These are phyloP conservation scores for Drosophila paranaensis DNA, from an alignment of 2,888 invertebrate genomes.

Conservation along the genomic window DNA sequence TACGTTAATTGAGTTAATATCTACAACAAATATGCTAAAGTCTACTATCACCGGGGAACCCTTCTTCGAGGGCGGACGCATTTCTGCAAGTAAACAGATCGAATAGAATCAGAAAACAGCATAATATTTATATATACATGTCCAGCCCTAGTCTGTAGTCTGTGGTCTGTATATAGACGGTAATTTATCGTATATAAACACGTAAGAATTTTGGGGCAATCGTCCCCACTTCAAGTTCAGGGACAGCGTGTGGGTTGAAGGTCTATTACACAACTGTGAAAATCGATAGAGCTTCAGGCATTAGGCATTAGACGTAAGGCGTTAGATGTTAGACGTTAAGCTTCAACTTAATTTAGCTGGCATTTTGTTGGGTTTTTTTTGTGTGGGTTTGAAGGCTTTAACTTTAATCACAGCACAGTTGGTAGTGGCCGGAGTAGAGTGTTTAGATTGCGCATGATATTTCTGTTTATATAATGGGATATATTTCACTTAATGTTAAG, in stretches of 20 bases:
- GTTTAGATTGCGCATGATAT: neutral
- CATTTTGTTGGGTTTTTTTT: neutral
- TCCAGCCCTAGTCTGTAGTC: neutral
- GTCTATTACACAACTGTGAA: constrained; percentile 55
- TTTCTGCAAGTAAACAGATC: constrained; percentile 86
- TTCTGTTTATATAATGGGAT: neutral
- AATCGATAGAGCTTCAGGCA: constrained; percentile 62
- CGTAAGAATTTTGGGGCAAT: constrained; percentile 22
- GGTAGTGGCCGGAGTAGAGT: no score
- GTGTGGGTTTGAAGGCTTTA: neutral
- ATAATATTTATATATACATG: neutral
- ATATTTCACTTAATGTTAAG: neutral
- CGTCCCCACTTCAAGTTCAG: constrained; percentile 65
- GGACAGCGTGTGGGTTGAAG: constrained; percentile 50
- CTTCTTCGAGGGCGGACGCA: constrained; percentile 90
- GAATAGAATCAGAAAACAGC: neutral
- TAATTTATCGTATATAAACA: constrained; percentile 5
- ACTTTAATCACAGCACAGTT: neutral
- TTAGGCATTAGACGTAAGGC: constrained; percentile 24
- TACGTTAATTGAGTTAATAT: constrained; percentile 94
- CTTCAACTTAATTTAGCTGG: neutral
- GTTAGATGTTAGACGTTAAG: constrained; percentile 39
- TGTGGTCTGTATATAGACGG: neutral
- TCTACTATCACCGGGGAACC: constrained; percentile 91
- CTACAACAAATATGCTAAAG: constrained; percentile 93